A percentile compares a stretch with the other conserved stretches of the same genome.
Evolutionary conservation across 2,113 vertebrate species (phyloP).

Genomic region (Scytalopus superciliaris): DNA sequence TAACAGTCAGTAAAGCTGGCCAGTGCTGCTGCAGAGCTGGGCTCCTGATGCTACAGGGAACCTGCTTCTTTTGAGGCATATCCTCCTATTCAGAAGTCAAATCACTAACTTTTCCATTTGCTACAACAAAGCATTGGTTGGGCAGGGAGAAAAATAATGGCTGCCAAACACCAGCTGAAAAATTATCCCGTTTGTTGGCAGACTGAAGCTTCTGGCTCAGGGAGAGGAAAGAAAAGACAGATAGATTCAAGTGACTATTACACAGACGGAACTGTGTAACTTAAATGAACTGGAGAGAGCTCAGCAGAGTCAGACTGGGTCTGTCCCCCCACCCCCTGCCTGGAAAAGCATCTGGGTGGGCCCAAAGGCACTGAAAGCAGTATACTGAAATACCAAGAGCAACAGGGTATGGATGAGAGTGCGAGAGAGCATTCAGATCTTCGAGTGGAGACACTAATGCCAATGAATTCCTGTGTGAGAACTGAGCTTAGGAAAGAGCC

Average conservation of each 20-base stretch:
- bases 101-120: conserved; percentile 57
- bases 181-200: conserved; percentile 61
- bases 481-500: background rate
- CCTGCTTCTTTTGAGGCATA: conserved; percentile 54
- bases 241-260: conserved; percentile 59
- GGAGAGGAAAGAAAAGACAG: conserved; percentile 60
- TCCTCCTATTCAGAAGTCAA: conserved; percentile 43
- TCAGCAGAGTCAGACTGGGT: background rate
- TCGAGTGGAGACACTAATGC: background rate
- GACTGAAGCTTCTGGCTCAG: conserved; percentile 43
- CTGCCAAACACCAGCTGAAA: conserved; percentile 62
- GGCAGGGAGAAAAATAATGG: conserved; percentile 45
- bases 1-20: conserved; percentile 48
- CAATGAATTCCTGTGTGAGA: background rate
- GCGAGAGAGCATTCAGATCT: background rate
- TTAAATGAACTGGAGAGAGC: conserved; percentile 59
- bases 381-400: conserved; percentile 3
- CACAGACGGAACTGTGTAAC: conserved; percentile 54
- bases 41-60: conserved; percentile 33
- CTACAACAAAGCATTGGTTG: conserved; percentile 42
- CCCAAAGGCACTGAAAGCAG: conserved; percentile 14
- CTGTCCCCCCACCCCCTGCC: background rate
- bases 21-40: background rate
- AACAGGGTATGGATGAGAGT: conserved; percentile 11
- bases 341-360: conserved; percentile 37